Base-by-base conservation (phyloP, 1,140 invertebrate species). In the Ruditapes philippinarum region DNA sequence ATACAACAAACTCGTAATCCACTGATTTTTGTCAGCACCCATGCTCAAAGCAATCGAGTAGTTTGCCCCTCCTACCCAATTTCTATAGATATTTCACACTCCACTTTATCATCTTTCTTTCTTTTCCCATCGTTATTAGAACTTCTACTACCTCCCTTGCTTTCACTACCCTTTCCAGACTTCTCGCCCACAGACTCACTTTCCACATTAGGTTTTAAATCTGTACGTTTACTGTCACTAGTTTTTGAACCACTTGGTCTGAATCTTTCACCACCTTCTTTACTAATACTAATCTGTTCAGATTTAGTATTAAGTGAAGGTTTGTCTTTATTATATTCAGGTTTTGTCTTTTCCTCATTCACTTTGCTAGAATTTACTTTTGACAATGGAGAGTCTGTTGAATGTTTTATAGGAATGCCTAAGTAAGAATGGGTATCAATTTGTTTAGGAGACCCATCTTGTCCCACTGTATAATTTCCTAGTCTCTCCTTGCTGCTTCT, bases 81-180 rank as follows among this genome's bases (percentile, higher is more conserved):
- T 40, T 70, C 65, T 36, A 70, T 70, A 1, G 65, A 70, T 70
- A 70, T 70, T 70, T 70, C 65, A 70, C 65, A 70, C 38, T 70
- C 65, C 36, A 38, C 33, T 7, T n/a, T 38, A n/a, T 36, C 28
- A 33, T 70, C 19, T 40, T 3, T 14, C 36, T 70, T 17, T 70
- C 14, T 28, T 38, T 1, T 70, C 22, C 65, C 28, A 19, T 17
- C 33, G 14, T 33, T 70, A 70, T 11, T 40, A 28, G 65, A 28
- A 28, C 22, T 3, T 38, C 28, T 40, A 38, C 38, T 38, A 38
- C 38, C 65, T 38, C 65, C 33, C 33, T 33, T 36, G 5, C 38
- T 25, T 62, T 14, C 28, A 28, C 22, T 28, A 62, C 25, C 14
- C 9, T 25, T 45, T n/a, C n/a, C n/a, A 19, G 51, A 57, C 51